Base-by-base conservation (phyloP, 2,888 invertebrate species). In the Hofmannophila pseudospretella region DNA sequence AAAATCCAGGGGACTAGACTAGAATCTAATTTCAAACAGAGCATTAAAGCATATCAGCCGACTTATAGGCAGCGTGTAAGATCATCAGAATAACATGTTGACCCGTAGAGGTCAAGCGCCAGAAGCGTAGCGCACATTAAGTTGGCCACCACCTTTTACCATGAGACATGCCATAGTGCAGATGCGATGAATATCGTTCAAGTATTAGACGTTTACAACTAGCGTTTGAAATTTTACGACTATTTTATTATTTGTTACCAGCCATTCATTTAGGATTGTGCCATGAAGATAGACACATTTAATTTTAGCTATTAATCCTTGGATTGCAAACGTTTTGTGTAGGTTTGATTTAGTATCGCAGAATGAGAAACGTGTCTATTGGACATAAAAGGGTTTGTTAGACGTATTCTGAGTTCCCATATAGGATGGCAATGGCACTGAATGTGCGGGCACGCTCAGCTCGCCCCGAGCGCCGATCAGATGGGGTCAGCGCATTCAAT, bases 401-500 rank as follows among this genome's bases (percentile, higher is more conserved):
- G 34, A 41, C 30, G 30, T 34, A 41, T 34, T 40, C 40, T 40
- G 26, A 8, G 39, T 39, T 39, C 37, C 39, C 39, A 42, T 42
- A 42, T 42, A 36, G 42, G 42, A 35, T 47, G 47, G 51, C 56
- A 49, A 57, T 67, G 62, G 54, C 51, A 53, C 54, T 62, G 62
- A 74, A 70, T 77, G 72, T 72, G 65, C 64, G 51, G 53, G 56
- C 66, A 60, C 59, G 62, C 54, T 61, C 58, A 52, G 59, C 58
- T 63, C 52, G 70, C 69, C 71, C 59, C 67, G 51, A 73, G 71
- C 67, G 57, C 53, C 71, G 78, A 85, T 84, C 85, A 85, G 82
- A 85, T 85, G 84, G 74, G 85, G 85, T 85, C 85, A 84, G 74
- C 80, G 80, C 75, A 81, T 85, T 85, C 79, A 84, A 84, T 85